Evolutionary conservation across 2,797 vertebrate species (phyloP).

Genomic region (Phataginus tetradactyla): DNA sequence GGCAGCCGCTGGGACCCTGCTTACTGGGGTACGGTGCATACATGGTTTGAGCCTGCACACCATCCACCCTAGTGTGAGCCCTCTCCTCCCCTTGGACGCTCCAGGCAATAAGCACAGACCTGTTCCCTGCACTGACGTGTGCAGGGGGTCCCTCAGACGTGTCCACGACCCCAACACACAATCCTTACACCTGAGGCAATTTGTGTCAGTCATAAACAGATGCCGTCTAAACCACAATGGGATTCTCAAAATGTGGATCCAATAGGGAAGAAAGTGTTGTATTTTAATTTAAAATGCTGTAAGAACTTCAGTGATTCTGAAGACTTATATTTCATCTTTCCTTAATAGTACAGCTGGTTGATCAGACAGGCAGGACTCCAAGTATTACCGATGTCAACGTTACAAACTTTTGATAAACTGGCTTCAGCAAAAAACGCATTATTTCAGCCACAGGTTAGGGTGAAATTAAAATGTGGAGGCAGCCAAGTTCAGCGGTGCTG

Average conservation of each 20-base stretch:
- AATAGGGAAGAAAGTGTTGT: background rate
- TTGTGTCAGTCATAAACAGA: background rate
- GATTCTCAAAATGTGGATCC: background rate
- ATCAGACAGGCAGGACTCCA: background rate
- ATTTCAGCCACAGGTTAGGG: background rate
- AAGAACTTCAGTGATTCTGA: conserved; percentile 10
- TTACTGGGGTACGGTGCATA: background rate
- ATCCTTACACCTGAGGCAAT: background rate
- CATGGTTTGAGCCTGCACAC: background rate
- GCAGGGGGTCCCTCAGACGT: background rate
- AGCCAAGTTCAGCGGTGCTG: background rate
- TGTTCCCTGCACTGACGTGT: background rate
- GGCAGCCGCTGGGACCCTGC: background rate
- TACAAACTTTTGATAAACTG: background rate
- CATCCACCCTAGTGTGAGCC: background rate
- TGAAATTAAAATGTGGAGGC: background rate
- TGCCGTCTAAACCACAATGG: conserved; percentile 16
- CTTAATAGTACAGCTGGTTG: background rate
- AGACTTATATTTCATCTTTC: background rate
- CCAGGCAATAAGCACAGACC: background rate
- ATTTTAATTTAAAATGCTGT: conserved; percentile 46
- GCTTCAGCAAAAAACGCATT: background rate
- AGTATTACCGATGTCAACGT: background rate
- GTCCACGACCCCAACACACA: background rate
- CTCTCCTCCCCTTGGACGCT: background rate